A percentile compares a stretch with the other conserved stretches of the same genome.
Evolutionary conservation across 2,888 invertebrate genomes (phyloP).

Genomic region (Netelia inedita): DNA sequence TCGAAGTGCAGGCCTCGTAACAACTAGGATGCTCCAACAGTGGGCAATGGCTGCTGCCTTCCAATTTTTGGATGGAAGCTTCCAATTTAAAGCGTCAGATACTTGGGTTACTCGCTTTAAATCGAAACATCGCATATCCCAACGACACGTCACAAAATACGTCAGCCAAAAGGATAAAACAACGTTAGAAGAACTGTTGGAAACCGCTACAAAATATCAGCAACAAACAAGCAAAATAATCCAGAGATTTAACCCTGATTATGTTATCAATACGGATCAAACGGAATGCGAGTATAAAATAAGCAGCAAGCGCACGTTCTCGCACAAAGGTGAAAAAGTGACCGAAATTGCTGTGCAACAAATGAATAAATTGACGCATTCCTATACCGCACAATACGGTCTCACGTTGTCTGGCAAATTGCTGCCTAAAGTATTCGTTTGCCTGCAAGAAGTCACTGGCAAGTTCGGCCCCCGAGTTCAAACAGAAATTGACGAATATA

Average conservation of each 20-base stretch:
- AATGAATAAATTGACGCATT: slow-evolving; percentile 40
- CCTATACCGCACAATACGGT: slow-evolving; percentile 69
- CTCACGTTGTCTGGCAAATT: slow-evolving; percentile 61
- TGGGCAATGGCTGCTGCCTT: too few species aligned
- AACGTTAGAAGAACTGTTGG: slow-evolving; percentile 21
- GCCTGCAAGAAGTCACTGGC: slow-evolving; percentile 70
- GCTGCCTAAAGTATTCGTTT: too few species aligned
- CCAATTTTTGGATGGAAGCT: slow-evolving; percentile 23
- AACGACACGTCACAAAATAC: slow-evolving; percentile 56
- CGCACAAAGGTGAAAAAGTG: slow-evolving; percentile 9
- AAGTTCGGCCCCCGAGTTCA: slow-evolving; percentile 57
- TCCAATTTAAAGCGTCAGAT: slow-evolving; percentile 42
- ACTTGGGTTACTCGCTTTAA: slow-evolving; percentile 46
- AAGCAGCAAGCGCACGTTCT: neutral
- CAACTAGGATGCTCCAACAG: too few species aligned
- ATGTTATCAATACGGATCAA: slow-evolving; percentile 15
- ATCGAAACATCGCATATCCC: slow-evolving; percentile 49
- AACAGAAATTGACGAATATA: slow-evolving; percentile 61
- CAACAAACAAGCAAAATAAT: slow-evolving; percentile 4
- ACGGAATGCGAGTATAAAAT: slow-evolving; percentile 23
- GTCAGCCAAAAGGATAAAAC: slow-evolving; percentile 27
- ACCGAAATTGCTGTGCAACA: slow-evolving; percentile 7
- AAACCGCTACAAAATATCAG: slow-evolving; percentile 32
- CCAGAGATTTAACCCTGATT: slow-evolving; percentile 7
- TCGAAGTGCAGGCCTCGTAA: too few species aligned